phyloP scores from a whole-genome alignment of 2,888 invertebrate species.

The Griposia aprilina region DNA sequence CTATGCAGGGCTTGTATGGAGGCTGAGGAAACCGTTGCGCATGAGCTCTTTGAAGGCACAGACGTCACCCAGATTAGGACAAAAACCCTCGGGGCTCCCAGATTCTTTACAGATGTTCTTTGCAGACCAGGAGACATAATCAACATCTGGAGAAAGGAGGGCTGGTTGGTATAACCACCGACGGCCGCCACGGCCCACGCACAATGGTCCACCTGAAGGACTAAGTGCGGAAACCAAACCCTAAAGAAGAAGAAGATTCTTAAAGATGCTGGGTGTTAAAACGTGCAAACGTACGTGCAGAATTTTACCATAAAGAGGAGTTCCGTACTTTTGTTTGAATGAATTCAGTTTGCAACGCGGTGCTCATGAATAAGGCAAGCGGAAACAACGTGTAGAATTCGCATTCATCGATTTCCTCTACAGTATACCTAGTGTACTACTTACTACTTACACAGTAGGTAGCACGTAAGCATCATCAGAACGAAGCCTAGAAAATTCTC shows the following conservation, averaged over 20 bases:
- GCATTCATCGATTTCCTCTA: conserved; percentile 42
- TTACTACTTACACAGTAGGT: conserved; percentile 17
- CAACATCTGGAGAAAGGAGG: too few species aligned
- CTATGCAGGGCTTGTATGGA: too few species aligned
- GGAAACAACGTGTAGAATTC: conserved; percentile 48
- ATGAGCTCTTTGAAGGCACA: too few species aligned
- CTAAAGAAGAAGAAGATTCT: neutral
- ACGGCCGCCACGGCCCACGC: too few species aligned
- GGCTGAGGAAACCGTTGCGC: too few species aligned
- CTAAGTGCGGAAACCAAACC: too few species aligned
- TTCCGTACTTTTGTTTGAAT: conserved; percentile 36
- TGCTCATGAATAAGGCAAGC: conserved; percentile 56
- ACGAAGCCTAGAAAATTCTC: conserved; percentile 5
- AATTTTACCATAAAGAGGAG: conserved; percentile 8
- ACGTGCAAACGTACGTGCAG: conserved; percentile 5
- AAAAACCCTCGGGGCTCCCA: too few species aligned
- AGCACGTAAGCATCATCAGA: neutral
- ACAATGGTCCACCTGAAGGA: too few species aligned
- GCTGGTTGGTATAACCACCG: too few species aligned
- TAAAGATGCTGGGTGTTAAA: conserved; percentile 18
- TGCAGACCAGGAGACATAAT: too few species aligned
- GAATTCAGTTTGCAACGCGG: conserved; percentile 35
- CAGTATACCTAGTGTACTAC: conserved; percentile 7
- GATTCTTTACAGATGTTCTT: too few species aligned
- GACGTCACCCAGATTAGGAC: too few species aligned